These are phyloP conservation scores for Calephelis nemesis DNA, from an alignment of 1,140 invertebrate genomes.

Conservation along the genomic window DNA sequence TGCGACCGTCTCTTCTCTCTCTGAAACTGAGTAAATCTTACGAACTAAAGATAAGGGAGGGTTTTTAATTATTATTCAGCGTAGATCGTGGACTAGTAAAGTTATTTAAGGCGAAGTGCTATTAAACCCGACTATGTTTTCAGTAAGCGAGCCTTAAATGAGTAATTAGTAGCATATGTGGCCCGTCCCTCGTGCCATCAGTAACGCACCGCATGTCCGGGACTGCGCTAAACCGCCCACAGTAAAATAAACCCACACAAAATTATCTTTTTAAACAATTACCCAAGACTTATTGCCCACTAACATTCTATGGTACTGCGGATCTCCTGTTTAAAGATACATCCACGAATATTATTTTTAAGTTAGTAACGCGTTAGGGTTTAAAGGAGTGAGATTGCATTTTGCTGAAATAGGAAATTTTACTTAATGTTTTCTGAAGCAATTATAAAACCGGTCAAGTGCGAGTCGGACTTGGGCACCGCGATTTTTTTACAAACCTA, in stretches of 20 bases:
- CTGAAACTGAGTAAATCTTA: neutral
- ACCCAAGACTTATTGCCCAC: slow-evolving; percentile 24
- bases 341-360: neutral
- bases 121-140: slow-evolving; percentile 42
- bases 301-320: slow-evolving; percentile 17
- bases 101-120: slow-evolving; percentile 34
- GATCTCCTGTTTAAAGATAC: neutral
- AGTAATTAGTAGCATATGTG: slow-evolving; percentile 70
- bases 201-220: slow-evolving; percentile 51
- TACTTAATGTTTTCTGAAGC: too few species aligned
- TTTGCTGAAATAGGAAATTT: too few species aligned
- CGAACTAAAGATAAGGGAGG: neutral
- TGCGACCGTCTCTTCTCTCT: neutral
- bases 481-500: too few species aligned
- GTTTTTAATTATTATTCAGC: slow-evolving; percentile 20
- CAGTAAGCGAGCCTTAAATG: slow-evolving; percentile 51
- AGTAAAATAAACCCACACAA: slow-evolving; percentile 57
- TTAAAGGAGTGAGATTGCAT: too few species aligned
- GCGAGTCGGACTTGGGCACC: too few species aligned
- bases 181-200: slow-evolving; percentile 44
- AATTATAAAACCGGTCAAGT: too few species aligned
- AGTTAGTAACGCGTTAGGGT: too few species aligned
- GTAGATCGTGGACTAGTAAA: slow-evolving; percentile 22
- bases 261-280: slow-evolving; percentile 72
- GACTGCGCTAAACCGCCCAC: slow-evolving; percentile 42